Percentiles rank a stretch among this genome's conserved stretches.
phyloP scores from a whole-genome alignment of 2,797 vertebrate species.

The Eremophila alpestris region DNA sequence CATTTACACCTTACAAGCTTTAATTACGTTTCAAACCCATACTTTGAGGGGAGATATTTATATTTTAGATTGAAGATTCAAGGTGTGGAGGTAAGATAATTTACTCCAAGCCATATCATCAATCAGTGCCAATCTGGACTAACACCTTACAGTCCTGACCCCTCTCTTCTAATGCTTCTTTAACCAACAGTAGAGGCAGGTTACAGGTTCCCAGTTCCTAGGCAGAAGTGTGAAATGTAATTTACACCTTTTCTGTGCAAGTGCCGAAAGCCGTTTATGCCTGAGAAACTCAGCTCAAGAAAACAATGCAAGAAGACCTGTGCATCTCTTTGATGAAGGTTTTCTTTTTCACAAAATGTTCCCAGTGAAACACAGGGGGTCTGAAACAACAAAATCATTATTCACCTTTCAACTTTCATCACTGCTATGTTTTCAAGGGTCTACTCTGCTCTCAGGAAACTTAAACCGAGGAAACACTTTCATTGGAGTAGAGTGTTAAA shows the following conservation, averaged over 20 bases:
- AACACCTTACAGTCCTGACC: neutral
- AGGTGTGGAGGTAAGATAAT: constrained; percentile 22
- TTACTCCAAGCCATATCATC: neutral
- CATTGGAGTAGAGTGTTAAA: neutral
- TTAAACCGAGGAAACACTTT: neutral
- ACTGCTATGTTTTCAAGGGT: neutral
- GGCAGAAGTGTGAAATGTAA: constrained; percentile 50
- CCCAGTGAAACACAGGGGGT: neutral
- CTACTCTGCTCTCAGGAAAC: neutral
- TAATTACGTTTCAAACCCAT: constrained; percentile 20
- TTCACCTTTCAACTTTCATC: neutral
- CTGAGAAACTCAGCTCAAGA: constrained; percentile 9
- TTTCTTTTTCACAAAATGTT: neutral
- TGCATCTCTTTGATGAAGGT: neutral
- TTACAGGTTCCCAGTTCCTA: neutral
- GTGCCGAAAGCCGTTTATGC: neutral
- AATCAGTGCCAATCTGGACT: neutral
- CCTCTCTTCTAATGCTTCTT: constrained; percentile 4
- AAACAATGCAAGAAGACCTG: constrained; percentile 1
- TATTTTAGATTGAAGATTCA: constrained; percentile 31
- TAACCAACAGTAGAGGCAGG: constrained; percentile 3
- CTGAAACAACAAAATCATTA: neutral
- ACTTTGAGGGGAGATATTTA: constrained; percentile 11
- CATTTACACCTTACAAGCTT: neutral
- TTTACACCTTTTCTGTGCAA: constrained; percentile 39